Evolutionary conservation across 2,797 vertebrate genomes (phyloP).

Genomic region (Intellagama lesueurii): DNA sequence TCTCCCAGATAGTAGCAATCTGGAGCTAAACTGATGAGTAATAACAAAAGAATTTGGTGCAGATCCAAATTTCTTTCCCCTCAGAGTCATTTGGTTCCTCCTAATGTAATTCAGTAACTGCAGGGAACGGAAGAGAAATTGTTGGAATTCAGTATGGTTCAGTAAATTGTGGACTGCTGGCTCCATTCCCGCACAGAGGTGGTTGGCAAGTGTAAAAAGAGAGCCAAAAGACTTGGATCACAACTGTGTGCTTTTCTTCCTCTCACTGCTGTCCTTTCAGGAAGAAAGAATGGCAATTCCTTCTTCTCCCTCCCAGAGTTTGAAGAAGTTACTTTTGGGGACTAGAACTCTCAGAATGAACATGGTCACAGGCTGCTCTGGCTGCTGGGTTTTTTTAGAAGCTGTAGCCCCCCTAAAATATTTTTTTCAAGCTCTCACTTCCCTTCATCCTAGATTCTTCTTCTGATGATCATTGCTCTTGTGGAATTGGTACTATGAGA

Average conservation of each 20-base stretch:
- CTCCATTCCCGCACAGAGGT: neutral
- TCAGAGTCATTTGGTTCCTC: slow-evolving; percentile 6
- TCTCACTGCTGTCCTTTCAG: neutral
- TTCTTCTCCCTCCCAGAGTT: neutral
- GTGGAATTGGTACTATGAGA: neutral
- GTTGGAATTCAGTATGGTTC: slow-evolving; percentile 9
- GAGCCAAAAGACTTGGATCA: neutral
- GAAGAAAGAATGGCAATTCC: neutral
- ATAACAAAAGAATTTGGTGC: slow-evolving; percentile 28
- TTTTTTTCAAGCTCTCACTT: too few species aligned
- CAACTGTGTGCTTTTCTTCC: neutral
- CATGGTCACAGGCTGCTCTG: too few species aligned
- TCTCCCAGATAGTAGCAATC: slow-evolving; percentile 21
- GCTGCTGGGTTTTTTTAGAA: too few species aligned
- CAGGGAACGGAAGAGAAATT: slow-evolving; percentile 7
- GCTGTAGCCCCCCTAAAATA: too few species aligned
- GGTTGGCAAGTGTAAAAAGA: neutral
- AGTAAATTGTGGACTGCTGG: neutral
- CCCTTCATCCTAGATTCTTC: neutral
- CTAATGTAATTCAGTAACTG: neutral
- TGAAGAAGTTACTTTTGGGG: too few species aligned
- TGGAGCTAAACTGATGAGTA: slow-evolving; percentile 23
- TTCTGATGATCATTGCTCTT: neutral
- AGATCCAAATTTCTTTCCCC: slow-evolving; percentile 23
- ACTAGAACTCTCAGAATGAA: too few species aligned